These are phyloP conservation scores for Himalopsyche tibetana DNA, from an alignment of 2,888 invertebrate species.

Conservation along the genomic window DNA sequence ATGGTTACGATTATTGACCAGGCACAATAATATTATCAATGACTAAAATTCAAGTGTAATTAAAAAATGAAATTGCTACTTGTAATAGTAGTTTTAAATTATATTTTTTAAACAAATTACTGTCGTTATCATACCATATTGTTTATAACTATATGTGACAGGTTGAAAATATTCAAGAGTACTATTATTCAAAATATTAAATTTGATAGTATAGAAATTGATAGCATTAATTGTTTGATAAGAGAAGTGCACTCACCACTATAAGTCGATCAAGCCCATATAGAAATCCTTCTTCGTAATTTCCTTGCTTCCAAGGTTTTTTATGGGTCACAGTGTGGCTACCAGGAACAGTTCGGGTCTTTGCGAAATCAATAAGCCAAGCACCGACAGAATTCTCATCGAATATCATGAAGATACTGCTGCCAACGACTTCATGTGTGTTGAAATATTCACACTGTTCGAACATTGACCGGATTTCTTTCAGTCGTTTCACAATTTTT, in stretches of 20 bases:
- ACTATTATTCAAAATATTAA: too few species aligned
- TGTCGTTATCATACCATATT: too few species aligned
- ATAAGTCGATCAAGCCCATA: constrained; percentile 95
- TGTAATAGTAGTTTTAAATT: neutral
- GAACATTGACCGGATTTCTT: constrained; percentile 86
- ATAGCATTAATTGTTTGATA: neutral
- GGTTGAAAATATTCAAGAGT: too few species aligned
- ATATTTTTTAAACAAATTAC: neutral
- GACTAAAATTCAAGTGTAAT: too few species aligned
- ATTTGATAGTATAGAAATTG: too few species aligned
- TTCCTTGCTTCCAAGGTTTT: constrained; percentile 91
- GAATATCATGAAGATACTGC: constrained; percentile 95
- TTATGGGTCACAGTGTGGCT: constrained; percentile 86
- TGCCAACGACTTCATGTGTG: constrained; percentile 94
- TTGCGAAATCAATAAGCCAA: constrained; percentile 99
- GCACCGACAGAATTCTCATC: constrained; percentile 92
- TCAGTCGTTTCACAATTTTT: constrained; percentile 84
- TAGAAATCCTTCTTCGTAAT: constrained; percentile 97
- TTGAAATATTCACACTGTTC: constrained; percentile 91
- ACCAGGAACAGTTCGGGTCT: constrained; percentile 87
- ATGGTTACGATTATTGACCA: too few species aligned
- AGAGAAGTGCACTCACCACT: constrained; percentile 72
- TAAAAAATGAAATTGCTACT: too few species aligned
- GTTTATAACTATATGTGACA: too few species aligned
- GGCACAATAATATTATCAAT: too few species aligned